Base-by-base conservation (phyloP, 2,797 vertebrate genomes). In the Emys orbicularis region DNA sequence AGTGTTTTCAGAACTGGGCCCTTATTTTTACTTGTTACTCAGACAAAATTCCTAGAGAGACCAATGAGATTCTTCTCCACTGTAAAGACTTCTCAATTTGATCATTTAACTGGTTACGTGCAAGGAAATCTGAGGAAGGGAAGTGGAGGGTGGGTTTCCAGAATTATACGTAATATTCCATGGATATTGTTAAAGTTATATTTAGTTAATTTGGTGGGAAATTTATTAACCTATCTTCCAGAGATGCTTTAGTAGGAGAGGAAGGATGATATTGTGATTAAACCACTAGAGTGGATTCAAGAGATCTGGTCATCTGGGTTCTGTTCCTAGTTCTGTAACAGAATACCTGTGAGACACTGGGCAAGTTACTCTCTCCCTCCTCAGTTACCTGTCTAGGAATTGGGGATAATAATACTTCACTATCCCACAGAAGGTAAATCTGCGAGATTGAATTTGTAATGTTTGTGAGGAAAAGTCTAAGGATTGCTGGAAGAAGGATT, bases 11-110 rank as follows among this genome's bases (percentile, higher is more conserved):
- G 59, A 41, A 72, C 68, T 72, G 10, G 19, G n/a, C 10, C 37
- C 68, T 37, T 37, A 72, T 77, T 93, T 88, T 57, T 88, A 93
- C 93, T 95, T 90, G 83, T 95, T 94, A 93, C 86, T 79, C 90
- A 34, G 95, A 68, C 52, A 85, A 0, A 23, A 90, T 49, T 91
- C 84, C 56, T 93, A 84, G 50, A 90, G 81, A 88, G 94, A 44
- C n/a, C 53, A 81, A 9, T 81, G 59, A 94, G 65, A 81, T 19
- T 34, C 6, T 23, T 31, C 16, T 6, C 18, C 77, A 6, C 77
- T 50, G 8, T 9, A 52, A 52, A 79, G 5, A 34, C 18, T 21
- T 52, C 8, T 18, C 15, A 6, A 34, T 79, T 34, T 31, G 47
- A 59, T 59, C 56, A 59, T 59, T 79, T 50, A 79, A 49, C 21